Evolutionary conservation across 2,113 vertebrate species (phyloP).

Genomic region (Rhabdornis inornatus): DNA sequence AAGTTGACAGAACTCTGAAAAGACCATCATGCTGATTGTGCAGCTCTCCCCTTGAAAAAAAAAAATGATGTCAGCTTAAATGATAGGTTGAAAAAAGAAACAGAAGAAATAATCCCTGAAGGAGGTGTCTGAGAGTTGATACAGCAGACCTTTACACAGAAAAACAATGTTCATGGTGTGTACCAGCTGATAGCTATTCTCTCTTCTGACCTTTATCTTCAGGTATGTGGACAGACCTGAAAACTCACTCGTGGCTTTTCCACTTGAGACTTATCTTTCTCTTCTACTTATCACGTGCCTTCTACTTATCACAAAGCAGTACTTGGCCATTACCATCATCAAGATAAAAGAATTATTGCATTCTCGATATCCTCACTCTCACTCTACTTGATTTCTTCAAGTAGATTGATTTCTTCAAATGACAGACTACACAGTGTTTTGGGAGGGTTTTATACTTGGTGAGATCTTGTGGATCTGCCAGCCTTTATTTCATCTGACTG

Average conservation of each 20-base stretch:
- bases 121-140: background rate
- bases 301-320: background rate
- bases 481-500: background rate
- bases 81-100: background rate
- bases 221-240: background rate
- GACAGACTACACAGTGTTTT: fast-evolving
- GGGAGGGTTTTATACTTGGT: fast-evolving
- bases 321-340: background rate
- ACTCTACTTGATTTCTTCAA: background rate
- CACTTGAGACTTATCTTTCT: background rate
- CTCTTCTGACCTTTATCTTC: constrained; percentile 47
- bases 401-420: background rate
- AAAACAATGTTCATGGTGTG: constrained; percentile 10
- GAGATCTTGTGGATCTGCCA: background rate
- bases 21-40: background rate
- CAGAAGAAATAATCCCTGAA: constrained; percentile 6
- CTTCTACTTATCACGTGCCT: background rate
- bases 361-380: background rate
- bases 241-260: background rate
- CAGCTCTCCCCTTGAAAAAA: background rate
- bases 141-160: constrained; percentile 19
- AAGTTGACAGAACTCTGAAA: background rate
- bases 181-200: constrained; percentile 24
- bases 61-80: background rate
- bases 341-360: background rate